Percentiles rank a stretch among this genome's conserved stretches.
These are phyloP conservation scores for Cephus sareptanus DNA, from an alignment of 2,888 invertebrate genomes.

Conservation along the genomic window DNA sequence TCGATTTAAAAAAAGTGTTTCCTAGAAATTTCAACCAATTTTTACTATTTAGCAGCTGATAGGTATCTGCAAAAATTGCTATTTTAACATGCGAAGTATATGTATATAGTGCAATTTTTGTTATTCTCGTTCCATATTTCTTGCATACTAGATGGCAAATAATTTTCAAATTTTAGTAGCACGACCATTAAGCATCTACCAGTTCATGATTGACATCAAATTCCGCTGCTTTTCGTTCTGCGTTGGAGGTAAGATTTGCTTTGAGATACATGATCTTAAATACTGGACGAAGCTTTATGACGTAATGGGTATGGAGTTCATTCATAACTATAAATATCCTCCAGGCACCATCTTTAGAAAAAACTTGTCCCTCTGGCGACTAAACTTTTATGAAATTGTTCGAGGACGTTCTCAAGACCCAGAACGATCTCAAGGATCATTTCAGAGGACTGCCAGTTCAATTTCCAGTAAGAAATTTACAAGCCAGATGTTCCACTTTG, in stretches of 20 bases:
- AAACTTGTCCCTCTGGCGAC: slow-evolving; percentile 6
- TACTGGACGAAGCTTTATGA: background rate
- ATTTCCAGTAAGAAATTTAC: slow-evolving; percentile 11
- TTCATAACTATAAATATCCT: background rate
- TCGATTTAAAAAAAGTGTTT: no score
- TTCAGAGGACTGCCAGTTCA: slow-evolving; percentile 8
- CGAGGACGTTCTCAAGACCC: slow-evolving; percentile 14
- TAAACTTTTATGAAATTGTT: slow-evolving; percentile 13
- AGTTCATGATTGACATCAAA: no score
- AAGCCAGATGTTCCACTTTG: background rate
- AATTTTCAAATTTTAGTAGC: no score
- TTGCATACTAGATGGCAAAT: no score
- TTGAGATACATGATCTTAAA: background rate
- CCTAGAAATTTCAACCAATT: no score
- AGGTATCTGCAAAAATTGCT: no score
- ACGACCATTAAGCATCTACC: no score
- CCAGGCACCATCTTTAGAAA: slow-evolving; percentile 3
- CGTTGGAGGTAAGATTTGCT: background rate
- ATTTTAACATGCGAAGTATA: no score
- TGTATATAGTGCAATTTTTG: no score
- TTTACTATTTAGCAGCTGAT: no score
- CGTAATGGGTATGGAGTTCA: background rate
- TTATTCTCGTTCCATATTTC: no score
- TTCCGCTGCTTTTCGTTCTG: background rate
- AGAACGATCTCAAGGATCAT: slow-evolving; percentile 13